These are phyloP conservation scores for Hyla sarda DNA, from an alignment of 2,113 vertebrate species.

Conservation along the genomic window DNA sequence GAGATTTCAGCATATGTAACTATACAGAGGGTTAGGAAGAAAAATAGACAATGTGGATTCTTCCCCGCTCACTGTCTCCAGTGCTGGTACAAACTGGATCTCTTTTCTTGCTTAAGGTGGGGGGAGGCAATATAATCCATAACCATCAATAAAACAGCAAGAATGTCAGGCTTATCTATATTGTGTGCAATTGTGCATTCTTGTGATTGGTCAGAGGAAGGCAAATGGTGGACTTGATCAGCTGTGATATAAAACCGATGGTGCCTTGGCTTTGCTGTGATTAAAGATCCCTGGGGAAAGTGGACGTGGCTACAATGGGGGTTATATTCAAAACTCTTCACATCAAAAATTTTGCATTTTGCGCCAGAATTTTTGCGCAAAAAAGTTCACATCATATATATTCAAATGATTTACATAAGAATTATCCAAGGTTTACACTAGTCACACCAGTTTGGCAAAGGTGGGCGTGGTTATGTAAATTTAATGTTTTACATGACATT, in stretches of 20 bases:
- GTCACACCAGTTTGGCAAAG: too few relatives aligned
- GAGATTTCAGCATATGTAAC: slow-evolving; percentile 52
- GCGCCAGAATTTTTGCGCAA: too few relatives aligned
- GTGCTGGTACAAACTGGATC: background rate
- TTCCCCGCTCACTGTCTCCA: background rate
- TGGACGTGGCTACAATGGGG: background rate
- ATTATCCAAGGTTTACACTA: too few relatives aligned
- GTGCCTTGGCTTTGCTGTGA: background rate
- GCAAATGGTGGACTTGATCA: background rate
- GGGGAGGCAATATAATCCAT: background rate
- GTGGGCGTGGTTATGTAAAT: too few relatives aligned
- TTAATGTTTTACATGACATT: too few relatives aligned
- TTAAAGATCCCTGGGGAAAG: background rate
- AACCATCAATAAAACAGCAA: background rate
- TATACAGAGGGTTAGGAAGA: slow-evolving; percentile 2
- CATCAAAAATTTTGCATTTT: too few relatives aligned
- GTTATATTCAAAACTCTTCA: too few relatives aligned
- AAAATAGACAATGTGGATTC: slow-evolving; percentile 20
- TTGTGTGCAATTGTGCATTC: background rate
- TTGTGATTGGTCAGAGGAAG: background rate
- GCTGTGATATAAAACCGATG: background rate
- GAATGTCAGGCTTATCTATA: background rate
- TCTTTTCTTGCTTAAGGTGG: background rate
- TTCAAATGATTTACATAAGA: too few relatives aligned
- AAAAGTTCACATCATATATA: too few relatives aligned